Evolutionary conservation across 2,888 invertebrate genomes (phyloP).

Genomic region (Drosophila paracracens): DNA sequence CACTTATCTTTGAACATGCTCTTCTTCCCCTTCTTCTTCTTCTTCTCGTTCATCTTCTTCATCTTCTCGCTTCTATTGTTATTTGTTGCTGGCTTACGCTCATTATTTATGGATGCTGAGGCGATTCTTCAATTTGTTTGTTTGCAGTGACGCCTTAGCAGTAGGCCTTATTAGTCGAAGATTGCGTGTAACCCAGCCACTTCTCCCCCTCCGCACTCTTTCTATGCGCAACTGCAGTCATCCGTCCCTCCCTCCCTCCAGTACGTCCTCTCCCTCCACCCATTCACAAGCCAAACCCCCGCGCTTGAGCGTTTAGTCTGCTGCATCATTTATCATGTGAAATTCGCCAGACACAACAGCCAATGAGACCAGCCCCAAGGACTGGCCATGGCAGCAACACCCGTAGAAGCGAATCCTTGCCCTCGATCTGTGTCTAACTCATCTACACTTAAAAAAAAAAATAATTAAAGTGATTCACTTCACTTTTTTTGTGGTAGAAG

Average conservation of each 20-base stretch:
- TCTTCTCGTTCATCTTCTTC: not conserved
- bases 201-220: not conserved
- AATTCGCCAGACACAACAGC: constrained; percentile 77
- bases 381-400: constrained; percentile 35
- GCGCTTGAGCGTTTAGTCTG: constrained; percentile 72
- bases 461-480: not conserved
- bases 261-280: not conserved
- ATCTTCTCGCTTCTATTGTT: constrained; percentile 12
- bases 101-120: constrained; percentile 58
- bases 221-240: constrained; percentile 15
- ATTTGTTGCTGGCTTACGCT: constrained; percentile 25
- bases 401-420: constrained; percentile 14
- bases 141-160: constrained; percentile 58
- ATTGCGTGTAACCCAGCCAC: constrained; percentile 5
- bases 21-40: not conserved
- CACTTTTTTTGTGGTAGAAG: not conserved
- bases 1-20: not conserved
- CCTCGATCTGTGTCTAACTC: constrained; percentile 26
- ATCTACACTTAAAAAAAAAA: not conserved
- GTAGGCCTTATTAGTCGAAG: constrained; percentile 59
- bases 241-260: not conserved
- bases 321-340: constrained; percentile 78
- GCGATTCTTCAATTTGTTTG: constrained; percentile 67
- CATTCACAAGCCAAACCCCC: constrained; percentile 1
- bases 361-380: constrained; percentile 57